Conservation (phyloP, 2,113 vertebrate species). For the Malurus melanocephalus region DNA sequence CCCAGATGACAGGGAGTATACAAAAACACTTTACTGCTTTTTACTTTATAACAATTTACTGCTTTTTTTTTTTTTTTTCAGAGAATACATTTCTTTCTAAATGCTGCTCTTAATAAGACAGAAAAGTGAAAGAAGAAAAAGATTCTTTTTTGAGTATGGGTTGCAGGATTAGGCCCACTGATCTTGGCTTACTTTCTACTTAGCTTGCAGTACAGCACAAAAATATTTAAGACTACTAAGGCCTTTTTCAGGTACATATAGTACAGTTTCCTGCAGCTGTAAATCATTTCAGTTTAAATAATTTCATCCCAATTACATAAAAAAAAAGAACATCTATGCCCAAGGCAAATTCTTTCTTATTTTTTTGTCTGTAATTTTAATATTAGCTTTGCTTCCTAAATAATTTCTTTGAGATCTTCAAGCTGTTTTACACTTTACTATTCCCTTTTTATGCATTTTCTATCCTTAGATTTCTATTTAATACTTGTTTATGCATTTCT, state of each 20-base stretch:
- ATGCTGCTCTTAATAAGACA: rapidly evolving
- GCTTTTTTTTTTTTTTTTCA: neutral
- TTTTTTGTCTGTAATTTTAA: neutral
- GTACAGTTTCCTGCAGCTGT: neutral
- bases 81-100: neutral
- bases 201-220: neutral
- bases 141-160: neutral
- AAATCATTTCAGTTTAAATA: neutral
- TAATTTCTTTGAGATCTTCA: constrained; percentile 8
- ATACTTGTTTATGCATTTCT: constrained; percentile 1
- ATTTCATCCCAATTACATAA: neutral
- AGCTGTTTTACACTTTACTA: neutral
- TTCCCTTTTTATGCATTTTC: neutral
- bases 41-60: neutral
- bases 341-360: neutral
- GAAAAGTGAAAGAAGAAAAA: neutral
- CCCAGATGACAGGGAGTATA: neutral
- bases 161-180: constrained; percentile 1
- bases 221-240: neutral
- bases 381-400: constrained; percentile 7
- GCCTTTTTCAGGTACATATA: neutral
- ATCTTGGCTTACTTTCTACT: neutral
- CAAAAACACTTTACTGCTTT: neutral
- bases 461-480: constrained; percentile 6
- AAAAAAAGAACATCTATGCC: neutral